phyloP scores from a whole-genome alignment of 2,797 vertebrate genomes.

The Intellagama lesueurii region DNA sequence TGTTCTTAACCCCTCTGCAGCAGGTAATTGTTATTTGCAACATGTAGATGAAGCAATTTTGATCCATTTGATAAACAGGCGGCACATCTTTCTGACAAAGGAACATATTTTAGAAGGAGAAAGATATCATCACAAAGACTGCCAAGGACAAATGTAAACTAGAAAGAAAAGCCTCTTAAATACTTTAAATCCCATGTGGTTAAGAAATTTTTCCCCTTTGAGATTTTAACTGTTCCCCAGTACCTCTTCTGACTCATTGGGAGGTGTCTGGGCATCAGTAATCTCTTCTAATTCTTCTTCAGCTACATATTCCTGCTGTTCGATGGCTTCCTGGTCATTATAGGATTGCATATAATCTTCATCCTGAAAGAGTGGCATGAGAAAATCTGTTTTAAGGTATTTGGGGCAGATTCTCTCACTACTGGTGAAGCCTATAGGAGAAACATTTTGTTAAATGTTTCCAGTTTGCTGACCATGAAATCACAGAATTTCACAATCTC shows the following conservation, averaged over 20 bases:
- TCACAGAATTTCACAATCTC: background rate
- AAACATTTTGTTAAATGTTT: background rate
- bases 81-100: background rate
- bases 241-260: slow-evolving; percentile 89
- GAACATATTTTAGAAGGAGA: background rate
- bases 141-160: background rate
- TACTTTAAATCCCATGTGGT: background rate
- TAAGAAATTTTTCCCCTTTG: slow-evolving; percentile 26
- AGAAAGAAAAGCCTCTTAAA: background rate
- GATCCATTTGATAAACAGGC: background rate
- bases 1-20: background rate
- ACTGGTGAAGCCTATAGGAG: background rate
- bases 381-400: background rate
- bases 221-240: slow-evolving; percentile 41
- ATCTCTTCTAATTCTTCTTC: slow-evolving; percentile 78
- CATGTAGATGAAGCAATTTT: background rate
- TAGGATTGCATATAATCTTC: slow-evolving; percentile 87
- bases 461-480: background rate
- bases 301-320: slow-evolving; percentile 74
- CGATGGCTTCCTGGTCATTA: slow-evolving; percentile 76
- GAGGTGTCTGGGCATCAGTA: slow-evolving; percentile 71
- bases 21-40: background rate
- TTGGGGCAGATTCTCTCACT: too few species aligned
- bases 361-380: slow-evolving; percentile 81
- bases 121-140: background rate